A percentile compares a stretch with the other conserved stretches of the same genome.
These are phyloP conservation scores for Sipha flava DNA, from an alignment of 1,140 invertebrate species.

Conservation along the genomic window DNA sequence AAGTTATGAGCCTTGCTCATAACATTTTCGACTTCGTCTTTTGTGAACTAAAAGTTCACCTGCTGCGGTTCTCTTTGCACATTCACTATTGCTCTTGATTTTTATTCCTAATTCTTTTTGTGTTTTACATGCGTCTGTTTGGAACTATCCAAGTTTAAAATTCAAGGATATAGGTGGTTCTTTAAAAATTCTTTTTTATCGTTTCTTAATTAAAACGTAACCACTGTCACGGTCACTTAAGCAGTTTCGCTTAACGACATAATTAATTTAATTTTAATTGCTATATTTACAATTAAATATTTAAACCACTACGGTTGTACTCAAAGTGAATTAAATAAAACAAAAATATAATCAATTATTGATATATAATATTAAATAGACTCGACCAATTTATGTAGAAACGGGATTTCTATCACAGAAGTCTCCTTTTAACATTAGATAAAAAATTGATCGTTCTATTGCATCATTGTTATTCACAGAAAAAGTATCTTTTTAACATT, in stretches of 20 bases:
- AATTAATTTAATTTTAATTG: neutral
- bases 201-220: too few relatives aligned
- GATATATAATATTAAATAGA: neutral
- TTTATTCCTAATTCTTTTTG: neutral
- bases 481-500: too few relatives aligned
- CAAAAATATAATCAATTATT: neutral
- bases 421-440: neutral
- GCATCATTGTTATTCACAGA: too few relatives aligned
- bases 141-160: neutral
- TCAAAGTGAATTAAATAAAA: neutral
- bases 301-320: too few relatives aligned
- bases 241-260: neutral
- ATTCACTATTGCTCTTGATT: neutral
- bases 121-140: neutral
- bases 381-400: neutral
- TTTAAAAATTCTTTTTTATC: neutral
- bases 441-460: neutral
- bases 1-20: too few relatives aligned
- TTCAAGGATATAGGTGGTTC: too few relatives aligned
- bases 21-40: neutral
- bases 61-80: neutral
- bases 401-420: neutral
- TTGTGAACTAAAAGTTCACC: neutral
- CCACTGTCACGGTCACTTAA: too few relatives aligned
- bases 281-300: too few relatives aligned